These are phyloP conservation scores for Aythya baeri DNA, from an alignment of 2,113 vertebrate genomes.

Conservation along the genomic window DNA sequence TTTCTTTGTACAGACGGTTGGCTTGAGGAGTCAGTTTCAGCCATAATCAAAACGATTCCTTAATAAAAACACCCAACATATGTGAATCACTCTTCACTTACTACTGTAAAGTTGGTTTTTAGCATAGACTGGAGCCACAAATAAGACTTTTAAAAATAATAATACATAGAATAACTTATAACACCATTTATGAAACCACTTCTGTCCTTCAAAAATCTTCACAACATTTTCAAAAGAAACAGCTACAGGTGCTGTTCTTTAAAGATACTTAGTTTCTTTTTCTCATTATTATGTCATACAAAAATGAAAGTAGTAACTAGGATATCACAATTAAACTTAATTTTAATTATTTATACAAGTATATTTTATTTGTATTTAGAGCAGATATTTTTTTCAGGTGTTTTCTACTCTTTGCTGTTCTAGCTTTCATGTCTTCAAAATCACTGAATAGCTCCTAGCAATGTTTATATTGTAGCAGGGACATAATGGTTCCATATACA, in stretches of 20 bases:
- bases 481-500: not conserved
- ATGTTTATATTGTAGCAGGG: not conserved
- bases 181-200: not conserved
- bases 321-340: not conserved
- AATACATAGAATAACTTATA: not conserved
- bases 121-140: not conserved
- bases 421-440: not conserved
- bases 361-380: not conserved
- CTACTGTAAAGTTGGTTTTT: not conserved
- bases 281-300: not conserved
- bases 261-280: not conserved
- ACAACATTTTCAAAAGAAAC: not conserved
- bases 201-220: not conserved
- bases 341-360: not conserved
- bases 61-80: conserved; percentile 19
- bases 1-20: not conserved
- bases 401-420: not conserved
- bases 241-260: not conserved
- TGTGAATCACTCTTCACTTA: not conserved
- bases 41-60: conserved; percentile 30
- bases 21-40: conserved; percentile 14
- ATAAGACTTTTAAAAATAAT: not conserved
- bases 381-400: not conserved
- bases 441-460: not conserved
- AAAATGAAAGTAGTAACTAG: not conserved